Percentiles rank a stretch among this genome's conserved stretches.
phyloP scores from a whole-genome alignment of 2,113 vertebrate genomes.

The Cichladusa arquata region DNA sequence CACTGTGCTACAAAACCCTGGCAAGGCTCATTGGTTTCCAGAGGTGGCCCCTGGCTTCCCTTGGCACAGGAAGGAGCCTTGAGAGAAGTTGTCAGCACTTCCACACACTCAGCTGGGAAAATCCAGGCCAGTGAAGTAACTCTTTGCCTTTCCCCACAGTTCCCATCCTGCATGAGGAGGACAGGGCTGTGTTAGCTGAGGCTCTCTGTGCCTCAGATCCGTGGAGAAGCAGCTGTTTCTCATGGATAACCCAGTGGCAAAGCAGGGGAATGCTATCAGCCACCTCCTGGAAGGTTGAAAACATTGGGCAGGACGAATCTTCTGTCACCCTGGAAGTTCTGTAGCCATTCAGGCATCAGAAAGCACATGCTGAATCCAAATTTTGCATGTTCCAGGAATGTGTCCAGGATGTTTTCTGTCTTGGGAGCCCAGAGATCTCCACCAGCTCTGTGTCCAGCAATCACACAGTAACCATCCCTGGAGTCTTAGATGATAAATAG shows the following conservation, averaged over 20 bases:
- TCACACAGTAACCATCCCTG: not conserved
- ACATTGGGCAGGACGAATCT: not conserved
- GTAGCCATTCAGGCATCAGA: not conserved
- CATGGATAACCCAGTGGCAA: not conserved
- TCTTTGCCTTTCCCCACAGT: not conserved
- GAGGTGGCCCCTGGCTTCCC: not conserved
- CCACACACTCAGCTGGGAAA: not conserved
- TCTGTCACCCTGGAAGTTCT: not conserved
- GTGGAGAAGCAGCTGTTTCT: not conserved
- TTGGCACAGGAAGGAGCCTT: not conserved
- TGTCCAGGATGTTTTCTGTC: not conserved
- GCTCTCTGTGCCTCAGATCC: not conserved
- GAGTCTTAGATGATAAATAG: not conserved
- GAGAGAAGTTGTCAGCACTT: not conserved
- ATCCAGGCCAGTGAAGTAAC: not conserved
- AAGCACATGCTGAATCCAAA: not conserved
- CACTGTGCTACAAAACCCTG: fast-evolving
- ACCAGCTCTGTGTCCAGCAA: not conserved
- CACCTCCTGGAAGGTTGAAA: not conserved
- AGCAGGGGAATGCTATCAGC: not conserved
- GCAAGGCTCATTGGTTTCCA: not conserved
- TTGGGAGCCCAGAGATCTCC: not conserved
- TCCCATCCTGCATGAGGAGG: fast-evolving
- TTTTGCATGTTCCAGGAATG: not conserved
- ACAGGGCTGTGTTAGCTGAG: not conserved